These are phyloP conservation scores for Elysia chlorotica DNA, from an alignment of 1,140 invertebrate genomes.

Conservation along the genomic window DNA sequence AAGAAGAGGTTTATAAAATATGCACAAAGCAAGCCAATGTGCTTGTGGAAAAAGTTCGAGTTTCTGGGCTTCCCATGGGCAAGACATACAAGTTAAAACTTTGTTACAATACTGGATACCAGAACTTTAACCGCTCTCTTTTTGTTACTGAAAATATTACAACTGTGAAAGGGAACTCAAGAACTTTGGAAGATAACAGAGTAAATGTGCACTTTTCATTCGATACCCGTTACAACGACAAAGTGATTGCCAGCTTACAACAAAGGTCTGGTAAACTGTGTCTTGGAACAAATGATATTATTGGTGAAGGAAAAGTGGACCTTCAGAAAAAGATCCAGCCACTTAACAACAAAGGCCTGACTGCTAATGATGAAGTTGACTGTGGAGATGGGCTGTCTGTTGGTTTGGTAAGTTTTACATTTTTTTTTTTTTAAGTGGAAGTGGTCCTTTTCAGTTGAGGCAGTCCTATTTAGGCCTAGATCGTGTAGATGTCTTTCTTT, in stretches of 20 bases:
- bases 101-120: slow-evolving; percentile 36
- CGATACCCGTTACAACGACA: slow-evolving; percentile 36
- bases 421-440: too few relatives aligned
- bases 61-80: slow-evolving; percentile 42
- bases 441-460: too few relatives aligned
- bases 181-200: slow-evolving; percentile 25
- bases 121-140: slow-evolving; percentile 30
- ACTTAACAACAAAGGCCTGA: slow-evolving; percentile 21
- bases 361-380: slow-evolving; percentile 21
- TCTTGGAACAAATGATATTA: slow-evolving; percentile 21
- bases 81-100: slow-evolving; percentile 31
- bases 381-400: slow-evolving; percentile 27
- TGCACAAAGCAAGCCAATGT: slow-evolving; percentile 46
- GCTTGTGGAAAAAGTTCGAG: slow-evolving; percentile 39
- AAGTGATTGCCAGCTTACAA: slow-evolving; percentile 21
- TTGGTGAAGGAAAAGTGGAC: slow-evolving; percentile 23
- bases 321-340: slow-evolving; percentile 29
- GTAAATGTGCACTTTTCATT: slow-evolving; percentile 30
- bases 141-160: slow-evolving; percentile 30
- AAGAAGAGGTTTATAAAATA: slow-evolving; percentile 32
- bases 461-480: too few relatives aligned
- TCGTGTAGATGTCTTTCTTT: too few relatives aligned
- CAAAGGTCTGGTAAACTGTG: slow-evolving; percentile 30
- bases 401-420: slow-evolving; percentile 9
- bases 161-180: slow-evolving; percentile 24